Conservation (phyloP, 2,113 vertebrate species). For the Hypocryptadius cinnamomeus region DNA sequence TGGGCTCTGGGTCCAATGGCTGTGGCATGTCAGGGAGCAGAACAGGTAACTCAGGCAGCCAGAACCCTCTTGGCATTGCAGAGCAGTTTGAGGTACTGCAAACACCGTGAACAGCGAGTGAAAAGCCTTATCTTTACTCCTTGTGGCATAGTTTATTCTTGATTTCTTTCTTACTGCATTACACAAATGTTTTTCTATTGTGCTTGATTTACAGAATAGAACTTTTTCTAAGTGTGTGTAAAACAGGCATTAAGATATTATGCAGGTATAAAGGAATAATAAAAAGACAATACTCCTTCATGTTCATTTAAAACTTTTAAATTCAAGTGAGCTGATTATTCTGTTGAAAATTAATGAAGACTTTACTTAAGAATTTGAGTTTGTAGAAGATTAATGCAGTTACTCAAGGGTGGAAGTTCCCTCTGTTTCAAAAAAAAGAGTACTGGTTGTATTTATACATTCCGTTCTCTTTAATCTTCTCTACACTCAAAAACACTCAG, state of each 20-base stretch:
- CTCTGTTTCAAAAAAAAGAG: not conserved
- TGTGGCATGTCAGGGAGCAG: conserved; percentile 75
- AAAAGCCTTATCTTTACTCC: not conserved
- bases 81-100: not conserved
- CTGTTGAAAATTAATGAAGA: not conserved
- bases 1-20: conserved; percentile 82
- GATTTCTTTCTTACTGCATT: not conserved
- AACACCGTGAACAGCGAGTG: not conserved
- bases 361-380: not conserved
- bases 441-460: not conserved
- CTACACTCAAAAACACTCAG: not conserved
- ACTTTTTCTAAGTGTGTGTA: not conserved
- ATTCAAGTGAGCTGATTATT: not conserved
- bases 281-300: not conserved
- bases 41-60: conserved; percentile 71
- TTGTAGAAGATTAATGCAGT: not conserved
- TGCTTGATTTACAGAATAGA: not conserved
- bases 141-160: not conserved
- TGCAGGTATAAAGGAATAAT: not conserved
- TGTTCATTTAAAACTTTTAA: not conserved
- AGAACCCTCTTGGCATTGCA: not conserved
- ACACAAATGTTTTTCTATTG: not conserved
- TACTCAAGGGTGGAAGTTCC: not conserved
- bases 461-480: not conserved
- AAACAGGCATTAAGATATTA: not conserved